Evolutionary conservation across 1,140 invertebrate species (phyloP).

Genomic region (Aleiodes sp.): DNA sequence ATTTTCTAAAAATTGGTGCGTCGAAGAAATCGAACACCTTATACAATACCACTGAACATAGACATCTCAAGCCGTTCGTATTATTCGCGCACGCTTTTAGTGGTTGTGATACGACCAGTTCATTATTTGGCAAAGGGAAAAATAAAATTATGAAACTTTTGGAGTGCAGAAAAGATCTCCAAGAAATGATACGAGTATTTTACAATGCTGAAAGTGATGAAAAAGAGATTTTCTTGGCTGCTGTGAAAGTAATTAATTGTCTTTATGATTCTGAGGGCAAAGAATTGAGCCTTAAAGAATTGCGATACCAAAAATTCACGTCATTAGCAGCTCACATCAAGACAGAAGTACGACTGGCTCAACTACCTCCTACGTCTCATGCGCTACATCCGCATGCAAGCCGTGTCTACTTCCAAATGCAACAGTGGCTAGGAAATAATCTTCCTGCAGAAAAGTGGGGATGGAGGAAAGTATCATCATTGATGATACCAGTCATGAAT

Average conservation of each 20-base stretch:
- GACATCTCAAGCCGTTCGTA: neutral
- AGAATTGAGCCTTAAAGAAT: neutral
- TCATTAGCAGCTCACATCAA: neutral
- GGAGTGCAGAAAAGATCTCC: neutral
- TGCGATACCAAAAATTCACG: neutral
- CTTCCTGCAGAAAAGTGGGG: too few relatives aligned
- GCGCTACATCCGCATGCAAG: too few relatives aligned
- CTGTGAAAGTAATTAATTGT: neutral
- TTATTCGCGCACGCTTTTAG: neutral
- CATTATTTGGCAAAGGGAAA: neutral
- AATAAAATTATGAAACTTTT: neutral
- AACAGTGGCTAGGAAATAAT: too few relatives aligned
- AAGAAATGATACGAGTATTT: neutral
- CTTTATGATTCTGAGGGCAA: too few relatives aligned
- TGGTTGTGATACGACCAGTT: neutral
- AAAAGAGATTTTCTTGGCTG: neutral
- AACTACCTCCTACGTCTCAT: slow-evolving; percentile 42
- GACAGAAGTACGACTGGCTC: neutral
- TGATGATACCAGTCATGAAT: too few relatives aligned
- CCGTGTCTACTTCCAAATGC: too few relatives aligned
- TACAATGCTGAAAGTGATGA: neutral
- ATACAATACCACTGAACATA: neutral
- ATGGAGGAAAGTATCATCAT: too few relatives aligned
- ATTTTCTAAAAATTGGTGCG: neutral
- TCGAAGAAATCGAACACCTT: too few relatives aligned